Evolutionary conservation across 1,140 invertebrate genomes (phyloP), one percentile per base, ranked within the genome.

Genomic region (Asbolus verrucosus): DNA sequence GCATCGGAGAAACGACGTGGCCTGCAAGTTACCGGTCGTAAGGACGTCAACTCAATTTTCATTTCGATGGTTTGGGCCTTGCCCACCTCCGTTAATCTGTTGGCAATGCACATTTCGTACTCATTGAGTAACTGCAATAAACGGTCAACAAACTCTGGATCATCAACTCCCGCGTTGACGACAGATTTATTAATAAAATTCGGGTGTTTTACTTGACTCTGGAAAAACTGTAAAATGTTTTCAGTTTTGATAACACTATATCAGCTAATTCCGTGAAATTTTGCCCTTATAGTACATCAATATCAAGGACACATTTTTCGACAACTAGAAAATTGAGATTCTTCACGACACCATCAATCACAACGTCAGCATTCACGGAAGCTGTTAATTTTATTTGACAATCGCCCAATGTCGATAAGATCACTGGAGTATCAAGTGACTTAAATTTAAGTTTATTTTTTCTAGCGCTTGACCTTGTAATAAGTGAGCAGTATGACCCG

Each of bases 1-100:
- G 50, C 2, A 33, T 62, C 38, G 1, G 73, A 69, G 30, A 77
- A 15, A 11, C 73, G 61, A 31, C 72, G 65, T 2, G 66, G 69
- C 27, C 67, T 16, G 38, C 68, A 69, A 0, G 73, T 67, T 4
- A 73, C 61, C 3, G 76, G 75, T 30, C 11, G 11, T 6, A 6
- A 16, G 19, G 18, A 11, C 1, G 30, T 65, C n/a, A 65, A 6
- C 0, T 46, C 18, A 19, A 65, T 65, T 5, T 43, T 19, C 33
- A 65, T 43, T 65, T 65, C 27, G n/a, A 19, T 16, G 2, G 9
- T 38, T 18, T 6, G 9, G 2, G 31, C 33, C 14, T 14, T 38
- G 6, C 61, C 27, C 13, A 63, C 6, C 9, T 61, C 30, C 6
- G 13, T 19, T n/a, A 14, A 6, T 14, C 15, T 21, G 4, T 2